Evolutionary conservation across 2,797 vertebrate species (phyloP), one percentile per base, ranked within the genome.

Genomic region (Chrosomus eos): DNA sequence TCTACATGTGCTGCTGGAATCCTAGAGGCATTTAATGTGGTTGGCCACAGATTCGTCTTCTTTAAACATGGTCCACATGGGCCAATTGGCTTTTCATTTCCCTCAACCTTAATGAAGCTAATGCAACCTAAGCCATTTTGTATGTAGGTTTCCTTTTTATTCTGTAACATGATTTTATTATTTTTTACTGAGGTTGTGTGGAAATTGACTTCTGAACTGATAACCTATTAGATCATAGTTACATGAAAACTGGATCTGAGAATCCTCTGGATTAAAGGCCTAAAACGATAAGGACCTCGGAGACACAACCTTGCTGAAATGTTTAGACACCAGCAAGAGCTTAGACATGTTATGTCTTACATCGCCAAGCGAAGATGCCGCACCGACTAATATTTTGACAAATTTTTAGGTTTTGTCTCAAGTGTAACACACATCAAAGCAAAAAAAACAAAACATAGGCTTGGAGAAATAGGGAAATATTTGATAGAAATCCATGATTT

Each of bases 1-100:
- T 85, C 33, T 77, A 75, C 73, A 85, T 73, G 48, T n/a, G 19
- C 83, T 80, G 85, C 83, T 85, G 85, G 87, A 74, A 88, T 84
- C 74, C 82, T 66, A 40, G 19, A 66, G 55, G 74, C 83, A 77
- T 81, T 62, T 78, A 82, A 88, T 86, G 80, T 73, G 74, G 72
- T 86, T 78, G 83, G 85, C 70, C 85, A 80, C 80, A 73, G 82
- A 73, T 74, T 81, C 48, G 21, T 87, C 71, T 84, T 80, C 78
- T 72, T 68, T 55, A 83, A 89, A 87, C 74, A 26, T 21, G 45
- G 26, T 45, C 86, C 86, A 86, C 68, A 74, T 80, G 64, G 33
- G 66, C 64, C 40, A 26, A 58, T 81, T 78, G 62, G 66, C 26
- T 77, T 67, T 84, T 81, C n/a, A 74, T 40, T 81, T 19, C 16